phyloP scores from a whole-genome alignment of 2,113 vertebrate species.

The Kryptolebias marmoratus region DNA sequence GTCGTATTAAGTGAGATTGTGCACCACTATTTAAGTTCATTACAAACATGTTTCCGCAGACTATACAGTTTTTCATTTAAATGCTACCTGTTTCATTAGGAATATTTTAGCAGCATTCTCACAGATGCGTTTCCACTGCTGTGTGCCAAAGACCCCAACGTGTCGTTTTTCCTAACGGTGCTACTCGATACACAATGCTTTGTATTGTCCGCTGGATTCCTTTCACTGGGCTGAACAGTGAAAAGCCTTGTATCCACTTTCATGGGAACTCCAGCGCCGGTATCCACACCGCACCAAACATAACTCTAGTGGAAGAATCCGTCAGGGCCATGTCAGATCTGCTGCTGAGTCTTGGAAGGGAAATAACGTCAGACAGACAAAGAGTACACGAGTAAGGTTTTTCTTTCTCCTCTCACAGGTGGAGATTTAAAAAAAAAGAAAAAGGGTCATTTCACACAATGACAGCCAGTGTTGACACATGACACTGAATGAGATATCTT shows the following conservation, averaged over 20 bases:
- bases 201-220: slow-evolving; percentile 55
- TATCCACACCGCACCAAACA: slow-evolving; percentile 42
- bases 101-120: background rate
- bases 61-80: background rate
- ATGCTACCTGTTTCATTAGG: background rate
- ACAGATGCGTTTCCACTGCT: slow-evolving; percentile 9
- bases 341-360: background rate
- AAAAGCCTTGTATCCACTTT: slow-evolving; percentile 77
- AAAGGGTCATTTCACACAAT: slow-evolving; percentile 5
- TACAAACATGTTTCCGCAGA: background rate
- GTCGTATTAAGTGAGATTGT: too few relatives aligned
- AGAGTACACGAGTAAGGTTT: background rate
- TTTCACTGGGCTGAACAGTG: slow-evolving; percentile 64
- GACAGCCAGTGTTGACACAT: slow-evolving; percentile 18
- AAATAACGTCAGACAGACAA: background rate
- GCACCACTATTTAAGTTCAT: background rate
- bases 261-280: slow-evolving; percentile 67
- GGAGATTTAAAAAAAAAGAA: too few relatives aligned
- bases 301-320: slow-evolving; percentile 9
- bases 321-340: slow-evolving; percentile 8
- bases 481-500: slow-evolving; percentile 14
- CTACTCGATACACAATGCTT: slow-evolving; percentile 58
- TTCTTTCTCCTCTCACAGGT: too few relatives aligned
- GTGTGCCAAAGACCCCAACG: slow-evolving; percentile 10
- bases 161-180: slow-evolving; percentile 48